A percentile compares a stretch with the other conserved stretches of the same genome.
phyloP scores from a whole-genome alignment of 1,140 invertebrate genomes.

The Coelopa frigida region DNA sequence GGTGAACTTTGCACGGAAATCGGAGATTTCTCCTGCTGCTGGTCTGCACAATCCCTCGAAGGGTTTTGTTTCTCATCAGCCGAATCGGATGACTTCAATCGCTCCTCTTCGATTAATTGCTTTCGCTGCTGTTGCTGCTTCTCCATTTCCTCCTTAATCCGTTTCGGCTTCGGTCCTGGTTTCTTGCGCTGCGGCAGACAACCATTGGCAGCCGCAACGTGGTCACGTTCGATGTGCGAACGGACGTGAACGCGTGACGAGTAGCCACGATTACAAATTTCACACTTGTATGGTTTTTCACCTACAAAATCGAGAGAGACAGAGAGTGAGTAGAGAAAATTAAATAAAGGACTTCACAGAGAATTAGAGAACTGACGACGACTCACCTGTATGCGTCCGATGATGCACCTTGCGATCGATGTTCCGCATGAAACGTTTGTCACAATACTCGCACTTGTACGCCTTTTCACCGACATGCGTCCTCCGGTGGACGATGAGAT shows the following conservation, averaged over 20 bases:
- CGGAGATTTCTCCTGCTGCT: too few relatives aligned
- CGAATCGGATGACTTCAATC: too few relatives aligned
- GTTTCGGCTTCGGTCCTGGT: slow-evolving; percentile 1
- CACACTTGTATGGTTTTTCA: slow-evolving; percentile 37
- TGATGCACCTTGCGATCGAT: slow-evolving; percentile 51
- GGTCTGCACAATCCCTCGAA: too few relatives aligned
- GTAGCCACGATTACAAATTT: slow-evolving; percentile 29
- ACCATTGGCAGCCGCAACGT: slow-evolving; percentile 12
- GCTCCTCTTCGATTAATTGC: slow-evolving; percentile 5
- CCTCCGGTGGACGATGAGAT: slow-evolving; percentile 35
- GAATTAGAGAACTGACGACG: too few relatives aligned
- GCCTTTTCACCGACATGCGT: slow-evolving; percentile 48
- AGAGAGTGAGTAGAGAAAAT: background rate
- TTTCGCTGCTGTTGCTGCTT: slow-evolving; percentile 6
- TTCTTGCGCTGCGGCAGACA: too few relatives aligned
- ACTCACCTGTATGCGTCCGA: slow-evolving; percentile 54
- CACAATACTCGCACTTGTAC: slow-evolving; percentile 50
- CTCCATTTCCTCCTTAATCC: background rate
- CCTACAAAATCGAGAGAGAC: slow-evolving; percentile 13
- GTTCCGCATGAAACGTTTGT: slow-evolving; percentile 53
- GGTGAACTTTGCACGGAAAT: too few relatives aligned
- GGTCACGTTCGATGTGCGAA: slow-evolving; percentile 33
- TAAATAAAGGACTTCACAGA: background rate
- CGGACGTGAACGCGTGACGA: slow-evolving; percentile 35
- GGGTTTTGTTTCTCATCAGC: too few relatives aligned